Evolutionary conservation across 2,113 vertebrate species (phyloP), one percentile per base, ranked within the genome.

Genomic region (Mus pahari): DNA sequence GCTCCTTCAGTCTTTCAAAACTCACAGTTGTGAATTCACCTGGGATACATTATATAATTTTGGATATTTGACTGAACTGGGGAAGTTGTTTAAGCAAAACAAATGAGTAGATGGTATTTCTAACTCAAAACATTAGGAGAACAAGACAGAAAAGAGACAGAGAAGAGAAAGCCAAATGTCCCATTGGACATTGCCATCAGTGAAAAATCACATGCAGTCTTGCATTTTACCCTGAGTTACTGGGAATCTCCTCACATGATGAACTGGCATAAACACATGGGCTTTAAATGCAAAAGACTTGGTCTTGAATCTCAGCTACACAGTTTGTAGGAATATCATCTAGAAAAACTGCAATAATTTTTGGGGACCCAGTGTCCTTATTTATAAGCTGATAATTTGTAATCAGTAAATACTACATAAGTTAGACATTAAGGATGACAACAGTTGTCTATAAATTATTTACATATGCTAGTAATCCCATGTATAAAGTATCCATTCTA

Each of bases 241-340:
- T 86, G 68, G 42, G 9, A 79, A 45, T 94, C 82, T 95, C 60
- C 64, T 48, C 22, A 9, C 8, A 60, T 86, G 92, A 78, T 79
- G 39, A 95, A 84, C 13, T 96, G 31, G 70, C 45, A 53, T 84
- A 96, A 71, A 73, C 48, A 90, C 7, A 91, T 81, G 14, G 3
- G 2, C 84, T 89, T 81, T 86, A n/a, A 60, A 42, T 71, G 1
- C 60, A 75, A 58, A 74, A 77, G 10, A 33, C 36, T 87, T 94
- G 28, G 55, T 64, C 86, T 94, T 88, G 53, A 92, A 86, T 89
- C 14, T 17, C 11, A 83, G 45, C 3, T 92, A 70, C 9, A 90
- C 22, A 79, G 20, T 83, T 82, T 89, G 66, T 97, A 77, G 26
- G 64, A 87, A 22, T 87, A 8, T 73, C n/a, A 87, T 92, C 68